A percentile compares a stretch with the other conserved stretches of the same genome.
phyloP scores from a whole-genome alignment of 37 sponge, comb jelly and placozoan species.

The Beroe forskalii region DNA sequence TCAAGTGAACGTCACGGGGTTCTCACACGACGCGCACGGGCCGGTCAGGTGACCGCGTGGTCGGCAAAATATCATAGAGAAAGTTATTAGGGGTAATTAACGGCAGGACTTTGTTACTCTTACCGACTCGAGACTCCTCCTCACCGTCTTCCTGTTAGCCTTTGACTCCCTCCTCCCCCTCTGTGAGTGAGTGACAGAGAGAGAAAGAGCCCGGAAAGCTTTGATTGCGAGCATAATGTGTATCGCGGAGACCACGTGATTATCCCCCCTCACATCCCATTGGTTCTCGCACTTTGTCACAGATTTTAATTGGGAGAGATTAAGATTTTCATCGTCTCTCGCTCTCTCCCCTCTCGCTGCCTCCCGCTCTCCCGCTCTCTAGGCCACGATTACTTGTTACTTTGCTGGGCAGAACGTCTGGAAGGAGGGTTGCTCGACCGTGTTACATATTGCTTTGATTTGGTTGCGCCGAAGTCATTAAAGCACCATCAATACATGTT shows the following conservation, averaged over 20 bases:
- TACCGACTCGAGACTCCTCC: conserved; percentile 44
- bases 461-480: too few species aligned
- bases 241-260: conserved; percentile 19
- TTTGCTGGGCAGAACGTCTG: too few species aligned
- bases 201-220: too few species aligned
- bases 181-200: too few species aligned
- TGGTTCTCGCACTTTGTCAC: neutral
- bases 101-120: conserved; percentile 62
- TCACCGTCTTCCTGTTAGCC: conserved; percentile 37
- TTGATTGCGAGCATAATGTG: too few species aligned
- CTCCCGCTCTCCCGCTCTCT: neutral
- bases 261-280: neutral
- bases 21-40: neutral
- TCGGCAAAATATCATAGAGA: conserved; percentile 63
- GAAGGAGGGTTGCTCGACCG: too few species aligned
- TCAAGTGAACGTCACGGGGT: conserved; percentile 11
- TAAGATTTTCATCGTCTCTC: conserved; percentile 9
- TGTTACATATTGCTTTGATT: too few species aligned
- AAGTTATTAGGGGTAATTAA: conserved; percentile 64
- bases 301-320: conserved; percentile 33
- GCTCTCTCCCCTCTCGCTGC: conserved; percentile 21
- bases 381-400: too few species aligned
- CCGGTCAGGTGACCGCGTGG: conserved; percentile 11
- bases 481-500: too few species aligned
- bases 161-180: conserved; percentile 3